These are phyloP conservation scores for Catharus ustulatus DNA, from an alignment of 2,797 vertebrate genomes.

Conservation along the genomic window DNA sequence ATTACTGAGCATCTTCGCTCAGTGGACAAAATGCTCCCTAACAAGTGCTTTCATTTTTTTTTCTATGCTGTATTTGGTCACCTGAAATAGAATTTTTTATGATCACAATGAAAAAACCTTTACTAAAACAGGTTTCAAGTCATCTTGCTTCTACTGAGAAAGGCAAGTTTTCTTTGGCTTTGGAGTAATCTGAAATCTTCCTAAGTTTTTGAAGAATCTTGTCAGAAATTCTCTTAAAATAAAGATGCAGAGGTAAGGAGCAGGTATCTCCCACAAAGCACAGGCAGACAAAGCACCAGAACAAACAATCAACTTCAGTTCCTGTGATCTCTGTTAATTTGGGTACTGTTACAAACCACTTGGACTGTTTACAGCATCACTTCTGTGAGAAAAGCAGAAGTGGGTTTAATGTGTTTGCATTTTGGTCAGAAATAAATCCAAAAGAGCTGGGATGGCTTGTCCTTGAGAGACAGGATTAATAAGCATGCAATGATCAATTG, in stretches of 20 bases:
- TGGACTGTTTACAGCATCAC: not conserved
- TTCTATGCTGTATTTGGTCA: not conserved
- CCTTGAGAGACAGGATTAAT: not conserved
- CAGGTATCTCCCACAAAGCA: not conserved
- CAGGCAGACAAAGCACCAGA: not conserved
- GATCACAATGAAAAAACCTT: not conserved
- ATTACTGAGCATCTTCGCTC: not conserved
- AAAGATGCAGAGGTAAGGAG: not conserved
- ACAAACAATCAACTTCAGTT: not conserved
- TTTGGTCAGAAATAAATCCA: not conserved
- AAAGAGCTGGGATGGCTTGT: not conserved
- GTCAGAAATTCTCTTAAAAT: not conserved
- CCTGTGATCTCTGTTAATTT: not conserved
- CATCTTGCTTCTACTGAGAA: not conserved
- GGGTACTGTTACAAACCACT: not conserved
- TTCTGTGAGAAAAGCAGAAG: not conserved
- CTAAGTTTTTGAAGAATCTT: not conserved
- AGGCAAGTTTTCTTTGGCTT: not conserved
- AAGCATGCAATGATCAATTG: not conserved
- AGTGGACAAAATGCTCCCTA: not conserved
- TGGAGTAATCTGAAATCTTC: not conserved
- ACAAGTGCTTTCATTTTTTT: not conserved
- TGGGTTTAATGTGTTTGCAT: not conserved
- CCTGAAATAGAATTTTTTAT: not conserved
- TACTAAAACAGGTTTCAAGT: not conserved